Evolutionary conservation across 2,113 vertebrate genomes (phyloP), one percentile per base, ranked within the genome.

Genomic region (Pseudopodoces humilis): DNA sequence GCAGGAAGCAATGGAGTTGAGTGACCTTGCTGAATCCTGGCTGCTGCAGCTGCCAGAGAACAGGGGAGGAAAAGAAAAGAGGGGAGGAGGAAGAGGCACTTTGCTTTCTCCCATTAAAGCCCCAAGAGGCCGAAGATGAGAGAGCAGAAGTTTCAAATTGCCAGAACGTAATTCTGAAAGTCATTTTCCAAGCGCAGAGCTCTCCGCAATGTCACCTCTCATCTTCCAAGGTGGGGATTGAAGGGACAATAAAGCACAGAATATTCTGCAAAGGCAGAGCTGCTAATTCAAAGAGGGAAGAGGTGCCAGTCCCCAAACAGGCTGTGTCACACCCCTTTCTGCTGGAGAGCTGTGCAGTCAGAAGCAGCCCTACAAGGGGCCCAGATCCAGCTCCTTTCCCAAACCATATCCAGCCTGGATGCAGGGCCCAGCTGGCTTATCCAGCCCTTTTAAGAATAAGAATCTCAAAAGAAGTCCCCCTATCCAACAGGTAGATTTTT

Each of bases 31-130:
- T 87, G 92, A 90, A 95, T 92, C 68, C 65, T 3, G 7, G 81
- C 81, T 1, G 8, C 86, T 67, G 88, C 79, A 55, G 91, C 87
- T 92, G 91, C 90, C 23, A 3, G 83, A 86, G 92, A 92, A 83
- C 71, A 92, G 88, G 92, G 60, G 55, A 94, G 68, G 79, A 74
- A 90, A 94, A 93, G 90, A 92, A 92, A 80, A 83, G 92, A 95
- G 83, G 77, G 94, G 92, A 90, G 93, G 94, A 95, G 94, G 92
- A 91, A 94, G 92, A 93, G 90, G 77, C 92, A 94, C 95, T 97
- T 97, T 95, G 86, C 95, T 93, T 77, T 62, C 93, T 96, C 92
- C 96, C 89, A 97, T 97, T 96, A 96, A 96, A 95, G 84, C 84
- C 96, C 94, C 97, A 82, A 96, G 97, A 97, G 96, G 94, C 88